Conservation (phyloP, 2,797 vertebrate genomes). For the Distichodus sexfasciatus region DNA sequence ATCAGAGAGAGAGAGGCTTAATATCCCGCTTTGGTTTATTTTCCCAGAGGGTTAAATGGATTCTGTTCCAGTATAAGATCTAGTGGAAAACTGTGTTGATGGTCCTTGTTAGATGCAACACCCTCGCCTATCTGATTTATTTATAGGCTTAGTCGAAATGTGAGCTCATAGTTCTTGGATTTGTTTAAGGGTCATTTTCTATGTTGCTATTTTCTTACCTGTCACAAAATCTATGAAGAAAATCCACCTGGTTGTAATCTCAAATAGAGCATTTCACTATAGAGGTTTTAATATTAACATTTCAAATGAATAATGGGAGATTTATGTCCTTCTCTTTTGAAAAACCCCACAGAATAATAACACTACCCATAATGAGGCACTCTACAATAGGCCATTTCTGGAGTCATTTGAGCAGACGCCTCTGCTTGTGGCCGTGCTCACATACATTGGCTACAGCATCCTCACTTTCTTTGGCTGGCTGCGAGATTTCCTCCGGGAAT, state of each 20-base stretch:
- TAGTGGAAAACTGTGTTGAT: not conserved
- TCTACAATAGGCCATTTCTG: conserved; percentile 88
- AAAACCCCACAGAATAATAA: conserved; percentile 70
- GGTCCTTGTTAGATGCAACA: not conserved
- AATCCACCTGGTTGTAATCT: no score
- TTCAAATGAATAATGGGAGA: not conserved
- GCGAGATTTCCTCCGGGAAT: conserved; percentile 91
- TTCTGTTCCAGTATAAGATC: conserved; percentile 14
- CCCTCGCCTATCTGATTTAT: not conserved
- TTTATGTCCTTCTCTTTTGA: not conserved
- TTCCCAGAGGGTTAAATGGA: conserved; percentile 28
- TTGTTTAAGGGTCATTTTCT: no score
- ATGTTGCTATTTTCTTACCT: no score
- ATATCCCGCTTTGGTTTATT: conserved; percentile 55
- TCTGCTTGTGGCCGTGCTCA: conserved; percentile 92
- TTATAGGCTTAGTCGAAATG: not conserved
- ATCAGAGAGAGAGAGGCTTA: conserved; percentile 63
- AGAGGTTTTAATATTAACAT: not conserved
- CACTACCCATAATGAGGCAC: conserved; percentile 74
- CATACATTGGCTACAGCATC: conserved; percentile 94
- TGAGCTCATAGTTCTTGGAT: no score
- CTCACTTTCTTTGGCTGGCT: conserved; percentile 97
- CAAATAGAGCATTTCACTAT: not conserved
- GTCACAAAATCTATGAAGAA: not conserved
- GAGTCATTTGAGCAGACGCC: conserved; percentile 95